Evolutionary conservation across 2,888 invertebrate genomes (phyloP), one percentile per base, ranked within the genome.

Genomic region (Epirrita christyi): DNA sequence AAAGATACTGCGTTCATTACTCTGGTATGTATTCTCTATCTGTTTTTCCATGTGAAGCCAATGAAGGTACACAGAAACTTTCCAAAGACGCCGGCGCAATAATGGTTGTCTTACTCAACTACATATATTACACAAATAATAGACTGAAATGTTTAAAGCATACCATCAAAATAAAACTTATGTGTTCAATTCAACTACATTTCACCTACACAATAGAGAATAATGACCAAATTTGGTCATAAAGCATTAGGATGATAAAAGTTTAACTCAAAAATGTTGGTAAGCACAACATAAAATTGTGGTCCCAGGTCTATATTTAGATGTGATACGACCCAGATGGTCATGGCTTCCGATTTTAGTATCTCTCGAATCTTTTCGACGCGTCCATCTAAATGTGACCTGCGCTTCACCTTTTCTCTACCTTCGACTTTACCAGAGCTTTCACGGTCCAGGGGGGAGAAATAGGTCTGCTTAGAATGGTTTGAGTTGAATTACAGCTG

Each of bases 301-400:
- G 86, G 87, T 77, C 78, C 75, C 80, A 74, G 77, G 71, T 79
- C 86, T 87, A 88, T 82, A 88, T 89, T 85, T 88, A 88, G 89
- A 79, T 81, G 81, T 88, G 87, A 88, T 87, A 90, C 78, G 80
- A 77, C 79, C 84, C 90, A 91, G 90, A 91, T 90, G 91, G 90
- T 89, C 86, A 88, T 75, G 85, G 82, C 75, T 77, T 81, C 84
- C 84, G 85, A 89, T 86, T 89, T 89, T 88, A 89, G 83, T 88
- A 88, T 87, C 86, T 84, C 83, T 85, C 76, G 80, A 85, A 85
- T 85, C 82, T 86, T 86, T 83, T 81, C 80, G 80, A 83, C 78
- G 73, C 73, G 78, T 67, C 90, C 88, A 86, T 61, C 59, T 64
- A 73, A 67, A 62, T 66, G 49, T 75, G 91, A 81, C 69, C 90